Percentiles rank a stretch among this genome's conserved stretches.
These are phyloP conservation scores for Pristis pectinata DNA, from an alignment of 2,797 vertebrate species.

Conservation along the genomic window DNA sequence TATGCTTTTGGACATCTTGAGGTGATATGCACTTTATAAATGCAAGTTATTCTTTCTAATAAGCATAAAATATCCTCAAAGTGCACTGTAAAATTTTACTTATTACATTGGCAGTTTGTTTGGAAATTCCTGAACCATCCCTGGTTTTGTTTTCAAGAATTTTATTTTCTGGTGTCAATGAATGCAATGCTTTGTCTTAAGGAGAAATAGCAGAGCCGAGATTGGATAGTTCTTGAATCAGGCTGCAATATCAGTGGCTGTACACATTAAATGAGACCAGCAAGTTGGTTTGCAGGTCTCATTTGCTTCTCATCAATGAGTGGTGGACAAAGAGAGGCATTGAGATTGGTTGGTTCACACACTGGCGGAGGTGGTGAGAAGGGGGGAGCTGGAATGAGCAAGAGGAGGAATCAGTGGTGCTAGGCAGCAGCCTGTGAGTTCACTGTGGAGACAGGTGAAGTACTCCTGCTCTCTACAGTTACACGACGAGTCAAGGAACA, in stretches of 20 bases:
- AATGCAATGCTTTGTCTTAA: background rate
- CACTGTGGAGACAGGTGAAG: background rate
- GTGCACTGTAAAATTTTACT: background rate
- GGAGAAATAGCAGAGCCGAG: background rate
- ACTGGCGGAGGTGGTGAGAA: background rate
- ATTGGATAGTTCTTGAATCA: background rate
- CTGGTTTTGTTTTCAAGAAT: background rate
- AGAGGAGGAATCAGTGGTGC: background rate
- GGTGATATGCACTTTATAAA: background rate
- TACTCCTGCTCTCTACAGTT: background rate
- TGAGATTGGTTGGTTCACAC: background rate
- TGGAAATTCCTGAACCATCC: background rate
- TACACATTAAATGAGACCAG: background rate
- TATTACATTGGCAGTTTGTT: background rate
- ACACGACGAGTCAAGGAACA: background rate
- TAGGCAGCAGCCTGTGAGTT: background rate
- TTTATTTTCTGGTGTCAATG: background rate
- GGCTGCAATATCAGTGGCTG: background rate
- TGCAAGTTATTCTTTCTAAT: background rate
- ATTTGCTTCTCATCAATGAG: background rate
- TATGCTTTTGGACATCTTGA: background rate
- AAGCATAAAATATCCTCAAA: background rate
- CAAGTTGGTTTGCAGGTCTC: background rate
- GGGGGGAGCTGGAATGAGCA: background rate
- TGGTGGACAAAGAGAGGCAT: background rate